Evolutionary conservation across 2,888 invertebrate species (phyloP), one percentile per base, ranked within the genome.

Genomic region (Dicyrtomina minuta): DNA sequence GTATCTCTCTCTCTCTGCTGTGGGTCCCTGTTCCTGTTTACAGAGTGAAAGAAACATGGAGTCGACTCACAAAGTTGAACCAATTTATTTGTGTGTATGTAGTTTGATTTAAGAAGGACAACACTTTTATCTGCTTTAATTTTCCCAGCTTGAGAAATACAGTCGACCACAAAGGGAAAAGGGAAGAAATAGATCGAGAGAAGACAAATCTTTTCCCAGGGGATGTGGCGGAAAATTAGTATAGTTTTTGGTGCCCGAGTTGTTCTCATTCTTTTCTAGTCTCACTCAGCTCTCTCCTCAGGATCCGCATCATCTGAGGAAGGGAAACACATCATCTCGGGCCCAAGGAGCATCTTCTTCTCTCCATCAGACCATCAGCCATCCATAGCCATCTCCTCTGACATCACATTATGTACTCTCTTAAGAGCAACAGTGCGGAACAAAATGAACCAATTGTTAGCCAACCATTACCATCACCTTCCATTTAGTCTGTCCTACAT

Each of bases 161-260:
- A n/a, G n/a, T 46, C 44, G 26, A 61, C 61, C 61, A 24, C 61
- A 61, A 22, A 33, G 15, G 46, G n/a, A n/a, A n/a, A n/a, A n/a
- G n/a, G n/a, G n/a, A n/a, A n/a, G n/a, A n/a, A n/a, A n/a, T n/a
- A n/a, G n/a, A n/a, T n/a, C n/a, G n/a, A n/a, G n/a, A n/a, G n/a
- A n/a, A n/a, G n/a, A n/a, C 49, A 49, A 49, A 17, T 62, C 33
- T 46, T 64, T 64, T 64, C 64, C 43, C 64, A 64, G 49, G 27
- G 51, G 53, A 33, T 53, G 43, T 41, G 60, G 66, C 70, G 70
- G 60, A 66, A 70, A 70, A 70, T 70, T 70, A 70, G 70, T 66
- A 46, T 61, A 70, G 66, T 70, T 66, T 61, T 60, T 15, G 27
- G 4, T 58, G n/a, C n/a, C n/a, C 27, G 33, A 51, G 55, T 39